Percentiles rank a stretch among this genome's conserved stretches.
Conservation (phyloP, 2,797 vertebrate genomes). For the Rhynchotus rufescens region DNA sequence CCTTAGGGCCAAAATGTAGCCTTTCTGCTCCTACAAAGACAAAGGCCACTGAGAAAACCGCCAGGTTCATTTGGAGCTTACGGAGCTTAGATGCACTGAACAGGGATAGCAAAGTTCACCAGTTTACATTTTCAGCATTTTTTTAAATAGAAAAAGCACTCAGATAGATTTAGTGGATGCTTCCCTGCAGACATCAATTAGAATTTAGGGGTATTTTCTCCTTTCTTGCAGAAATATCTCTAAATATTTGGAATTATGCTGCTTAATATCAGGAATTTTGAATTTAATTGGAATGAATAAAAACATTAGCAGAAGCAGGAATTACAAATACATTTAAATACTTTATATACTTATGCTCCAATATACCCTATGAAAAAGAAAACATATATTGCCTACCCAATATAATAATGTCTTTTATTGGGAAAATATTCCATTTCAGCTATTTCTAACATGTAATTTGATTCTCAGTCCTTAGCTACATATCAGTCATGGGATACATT, state of each 20-base stretch:
- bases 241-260: slow-evolving; percentile 11
- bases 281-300: neutral
- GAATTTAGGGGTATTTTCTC: neutral
- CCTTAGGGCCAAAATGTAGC: neutral
- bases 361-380: slow-evolving; percentile 7
- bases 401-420: slow-evolving; percentile 41
- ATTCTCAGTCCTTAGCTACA: slow-evolving; percentile 56
- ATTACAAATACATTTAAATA: slow-evolving; percentile 3
- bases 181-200: neutral
- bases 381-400: slow-evolving; percentile 9
- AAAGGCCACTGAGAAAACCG: neutral
- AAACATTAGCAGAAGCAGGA: neutral
- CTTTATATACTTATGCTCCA: neutral
- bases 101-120: neutral
- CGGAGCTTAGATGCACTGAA: neutral
- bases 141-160: neutral
- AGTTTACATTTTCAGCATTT: neutral
- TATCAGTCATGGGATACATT: slow-evolving; percentile 71
- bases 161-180: neutral
- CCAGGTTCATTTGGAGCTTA: neutral
- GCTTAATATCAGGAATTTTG: slow-evolving; percentile 15
- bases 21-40: neutral
- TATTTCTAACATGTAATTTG: slow-evolving; percentile 59
- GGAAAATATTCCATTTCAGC: slow-evolving; percentile 51
- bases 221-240: neutral